phyloP scores from a whole-genome alignment of 1,140 invertebrate species.

The Andrena cerasifolii region DNA sequence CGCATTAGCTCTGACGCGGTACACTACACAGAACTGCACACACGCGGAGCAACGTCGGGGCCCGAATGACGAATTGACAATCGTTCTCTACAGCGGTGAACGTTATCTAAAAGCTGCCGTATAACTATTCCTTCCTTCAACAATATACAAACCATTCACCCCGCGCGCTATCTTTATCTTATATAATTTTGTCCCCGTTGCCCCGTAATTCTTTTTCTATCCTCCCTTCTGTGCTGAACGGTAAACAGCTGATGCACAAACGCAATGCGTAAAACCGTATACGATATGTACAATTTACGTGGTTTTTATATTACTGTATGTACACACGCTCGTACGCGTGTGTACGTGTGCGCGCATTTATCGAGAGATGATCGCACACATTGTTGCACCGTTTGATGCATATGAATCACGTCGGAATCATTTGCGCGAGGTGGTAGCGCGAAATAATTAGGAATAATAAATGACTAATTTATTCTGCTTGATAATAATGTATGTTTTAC shows the following conservation, averaged over 20 bases:
- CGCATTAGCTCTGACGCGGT: neutral
- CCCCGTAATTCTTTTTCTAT: neutral
- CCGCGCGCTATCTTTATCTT: conserved; percentile 18
- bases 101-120: conserved; percentile 26
- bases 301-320: conserved; percentile 18
- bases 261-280: conserved; percentile 44
- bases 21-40: too few relatives aligned
- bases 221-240: conserved; percentile 6
- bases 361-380: neutral
- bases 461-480: too few relatives aligned
- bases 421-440: neutral
- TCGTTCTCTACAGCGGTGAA: conserved; percentile 7
- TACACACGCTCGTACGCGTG: neutral
- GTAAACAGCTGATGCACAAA: conserved; percentile 27
- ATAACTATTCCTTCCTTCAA: neutral
- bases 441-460: too few relatives aligned
- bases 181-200: conserved; percentile 1
- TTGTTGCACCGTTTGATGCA: neutral
- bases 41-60: neutral
- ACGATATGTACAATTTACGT: conserved; percentile 14
- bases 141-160: neutral
- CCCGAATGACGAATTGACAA: neutral
- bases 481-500: too few relatives aligned
- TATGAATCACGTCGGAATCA: conserved; percentile 1
- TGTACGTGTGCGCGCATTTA: neutral